Evolutionary conservation across 2,888 invertebrate species (phyloP).

Genomic region (Aspidapion aeneum): DNA sequence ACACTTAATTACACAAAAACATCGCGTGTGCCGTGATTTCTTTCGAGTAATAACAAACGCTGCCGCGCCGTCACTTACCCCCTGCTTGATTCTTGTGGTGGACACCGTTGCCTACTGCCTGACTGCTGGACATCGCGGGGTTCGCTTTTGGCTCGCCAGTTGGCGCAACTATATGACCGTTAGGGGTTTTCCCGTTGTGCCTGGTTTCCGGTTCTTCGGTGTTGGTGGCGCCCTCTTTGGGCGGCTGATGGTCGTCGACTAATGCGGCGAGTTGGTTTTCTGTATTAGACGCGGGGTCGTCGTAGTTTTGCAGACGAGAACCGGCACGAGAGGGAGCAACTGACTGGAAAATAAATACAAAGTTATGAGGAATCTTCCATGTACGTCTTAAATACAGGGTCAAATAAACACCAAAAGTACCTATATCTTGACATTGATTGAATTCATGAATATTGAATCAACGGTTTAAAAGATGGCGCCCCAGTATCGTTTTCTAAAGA

Average conservation of each 20-base stretch:
- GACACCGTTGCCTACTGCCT: constrained; percentile 31
- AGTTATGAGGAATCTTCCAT: too few species aligned
- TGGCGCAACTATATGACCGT: constrained; percentile 27
- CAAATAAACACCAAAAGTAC: too few species aligned
- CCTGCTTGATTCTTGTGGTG: constrained; percentile 20
- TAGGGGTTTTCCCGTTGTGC: too few species aligned
- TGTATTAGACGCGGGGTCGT: constrained; percentile 47
- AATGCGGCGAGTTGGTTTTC: constrained; percentile 26
- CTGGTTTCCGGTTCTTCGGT: constrained; percentile 44
- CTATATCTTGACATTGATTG: too few species aligned
- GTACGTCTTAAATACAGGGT: too few species aligned
- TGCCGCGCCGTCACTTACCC: too few species aligned
- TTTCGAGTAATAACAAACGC: too few species aligned
- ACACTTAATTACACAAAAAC: neutral
- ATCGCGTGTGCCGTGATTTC: neutral
- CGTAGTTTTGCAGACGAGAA: constrained; percentile 47
- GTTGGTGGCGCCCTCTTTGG: constrained; percentile 48
- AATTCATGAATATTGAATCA: too few species aligned
- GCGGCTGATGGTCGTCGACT: constrained; percentile 32
- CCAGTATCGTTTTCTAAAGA: too few species aligned
- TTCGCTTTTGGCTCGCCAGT: constrained; percentile 33
- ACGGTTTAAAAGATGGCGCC: too few species aligned
- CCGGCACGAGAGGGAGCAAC: constrained; percentile 46
- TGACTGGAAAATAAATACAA: constrained; percentile 34
- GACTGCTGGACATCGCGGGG: constrained; percentile 4